These are phyloP conservation scores for Scaeva pyrastri DNA, from an alignment of 2,888 invertebrate genomes.

Conservation along the genomic window DNA sequence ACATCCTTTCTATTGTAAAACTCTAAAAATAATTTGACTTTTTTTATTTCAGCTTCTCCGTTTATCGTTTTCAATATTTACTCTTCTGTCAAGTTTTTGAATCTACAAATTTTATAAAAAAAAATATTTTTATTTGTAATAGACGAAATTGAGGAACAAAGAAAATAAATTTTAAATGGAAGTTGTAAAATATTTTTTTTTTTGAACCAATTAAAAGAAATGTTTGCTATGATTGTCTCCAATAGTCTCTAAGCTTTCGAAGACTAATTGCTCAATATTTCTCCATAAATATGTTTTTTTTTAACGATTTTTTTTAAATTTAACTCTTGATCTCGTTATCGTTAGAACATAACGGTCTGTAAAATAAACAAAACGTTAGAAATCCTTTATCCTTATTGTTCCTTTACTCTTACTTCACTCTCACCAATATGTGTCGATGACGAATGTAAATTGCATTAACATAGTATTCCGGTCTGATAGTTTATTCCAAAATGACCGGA, in stretches of 20 bases:
- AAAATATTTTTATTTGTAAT: no score
- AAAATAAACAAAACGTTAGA: not conserved
- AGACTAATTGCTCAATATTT: not conserved
- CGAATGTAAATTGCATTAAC: constrained; percentile 53
- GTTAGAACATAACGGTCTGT: not conserved
- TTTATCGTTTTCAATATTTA: constrained; percentile 61
- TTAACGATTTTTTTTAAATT: not conserved
- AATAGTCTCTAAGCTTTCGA: not conserved
- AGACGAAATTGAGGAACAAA: no score
- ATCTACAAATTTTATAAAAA: not conserved
- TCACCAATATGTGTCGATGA: constrained; percentile 26
- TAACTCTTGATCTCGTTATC: constrained; percentile 2
- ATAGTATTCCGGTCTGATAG: constrained; percentile 39
- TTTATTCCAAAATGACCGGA: constrained; percentile 41
- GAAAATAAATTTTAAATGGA: no score
- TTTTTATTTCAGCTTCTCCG: constrained; percentile 51
- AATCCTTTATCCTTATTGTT: not conserved
- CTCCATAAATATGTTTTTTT: not conserved
- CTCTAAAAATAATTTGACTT: not conserved
- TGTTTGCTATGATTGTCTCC: not conserved
- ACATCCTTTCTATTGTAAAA: not conserved
- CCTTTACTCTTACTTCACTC: not conserved
- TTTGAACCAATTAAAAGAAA: not conserved
- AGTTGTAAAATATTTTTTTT: no score
- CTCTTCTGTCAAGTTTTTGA: constrained; percentile 47